phyloP scores from a whole-genome alignment of 2,113 vertebrate genomes.

The Lipophrys pholis region DNA sequence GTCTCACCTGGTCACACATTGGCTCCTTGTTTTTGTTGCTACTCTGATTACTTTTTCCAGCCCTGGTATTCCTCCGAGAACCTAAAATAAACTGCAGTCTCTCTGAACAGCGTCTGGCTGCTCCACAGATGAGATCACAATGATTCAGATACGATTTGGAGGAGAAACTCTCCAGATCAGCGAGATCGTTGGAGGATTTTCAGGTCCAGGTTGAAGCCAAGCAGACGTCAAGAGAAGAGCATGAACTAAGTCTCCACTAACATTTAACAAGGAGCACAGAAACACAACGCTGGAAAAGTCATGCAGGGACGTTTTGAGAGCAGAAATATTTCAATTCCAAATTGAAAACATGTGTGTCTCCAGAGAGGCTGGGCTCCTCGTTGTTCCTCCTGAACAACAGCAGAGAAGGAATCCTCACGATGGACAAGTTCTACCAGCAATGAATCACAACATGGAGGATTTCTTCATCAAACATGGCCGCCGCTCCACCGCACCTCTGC shows the following conservation, averaged over 20 bases:
- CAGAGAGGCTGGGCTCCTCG: conserved; percentile 45
- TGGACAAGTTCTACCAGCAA: conserved; percentile 6
- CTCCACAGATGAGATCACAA: not conserved
- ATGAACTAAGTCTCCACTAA: conserved; percentile 38
- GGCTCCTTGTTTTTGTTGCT: too few species aligned
- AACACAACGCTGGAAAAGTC: conserved; percentile 62
- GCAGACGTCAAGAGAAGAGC: conserved; percentile 46
- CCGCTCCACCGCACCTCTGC: conserved; percentile 32
- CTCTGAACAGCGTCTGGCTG: conserved; percentile 12
- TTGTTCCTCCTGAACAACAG: conserved; percentile 18
- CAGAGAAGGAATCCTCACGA: too few species aligned
- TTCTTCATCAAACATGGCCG: conserved; percentile 26
- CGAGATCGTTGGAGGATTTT: conserved; percentile 4
- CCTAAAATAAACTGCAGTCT: not conserved
- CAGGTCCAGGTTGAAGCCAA: conserved; percentile 20
- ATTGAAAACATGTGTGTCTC: conserved; percentile 72
- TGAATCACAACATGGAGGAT: conserved; percentile 23
- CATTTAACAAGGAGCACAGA: conserved; percentile 50
- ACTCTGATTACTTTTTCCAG: not conserved
- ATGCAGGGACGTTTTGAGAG: conserved; percentile 68
- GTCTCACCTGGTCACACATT: too few species aligned
- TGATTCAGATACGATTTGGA: conserved; percentile 1
- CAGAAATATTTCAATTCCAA: conserved; percentile 67
- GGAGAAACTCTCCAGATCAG: conserved; percentile 23
- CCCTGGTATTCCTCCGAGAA: not conserved